Conservation (phyloP, 2,888 invertebrate genomes). For the Sphaerophoria taeniata region DNA sequence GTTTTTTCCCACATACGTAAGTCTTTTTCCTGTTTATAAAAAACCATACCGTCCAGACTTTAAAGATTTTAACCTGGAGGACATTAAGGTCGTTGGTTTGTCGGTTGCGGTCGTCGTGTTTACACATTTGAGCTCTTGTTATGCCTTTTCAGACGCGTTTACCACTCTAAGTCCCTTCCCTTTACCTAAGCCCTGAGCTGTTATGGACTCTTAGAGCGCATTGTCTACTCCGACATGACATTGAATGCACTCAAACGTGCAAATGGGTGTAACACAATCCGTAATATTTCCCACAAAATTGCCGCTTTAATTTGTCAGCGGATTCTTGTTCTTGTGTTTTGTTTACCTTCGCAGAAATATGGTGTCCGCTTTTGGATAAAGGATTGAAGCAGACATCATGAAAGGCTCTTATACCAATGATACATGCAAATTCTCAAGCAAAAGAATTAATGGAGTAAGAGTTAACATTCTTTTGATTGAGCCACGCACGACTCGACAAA, state of each 20-base stretch:
- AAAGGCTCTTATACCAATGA: constrained; percentile 4
- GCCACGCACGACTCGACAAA: neutral
- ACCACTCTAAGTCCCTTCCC: constrained; percentile 1
- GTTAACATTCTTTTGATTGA: constrained; percentile 53
- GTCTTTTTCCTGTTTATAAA: neutral
- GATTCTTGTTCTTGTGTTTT: constrained; percentile 24
- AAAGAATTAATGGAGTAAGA: constrained; percentile 13
- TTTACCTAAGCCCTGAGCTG: constrained; percentile 8
- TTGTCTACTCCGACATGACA: constrained; percentile 49
- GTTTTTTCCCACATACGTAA: neutral
- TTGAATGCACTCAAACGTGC: constrained; percentile 70
- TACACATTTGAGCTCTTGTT: constrained; percentile 51
- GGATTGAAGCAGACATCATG: constrained; percentile 31
- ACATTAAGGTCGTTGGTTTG: constrained; percentile 27
- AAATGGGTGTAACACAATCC: constrained; percentile 69
- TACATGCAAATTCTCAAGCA: neutral
- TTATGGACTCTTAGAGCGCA: constrained; percentile 15
- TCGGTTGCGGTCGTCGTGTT: constrained; percentile 11
- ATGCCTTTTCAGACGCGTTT: constrained; percentile 52
- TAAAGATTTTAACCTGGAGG: constrained; percentile 27
- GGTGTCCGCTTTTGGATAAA: constrained; percentile 44
- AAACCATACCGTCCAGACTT: neutral
- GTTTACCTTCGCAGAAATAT: neutral
- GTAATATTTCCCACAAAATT: constrained; percentile 72
- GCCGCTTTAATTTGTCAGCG: constrained; percentile 72